A percentile compares a stretch with the other conserved stretches of the same genome.
phyloP scores from a whole-genome alignment of 1,140 invertebrate genomes.

The Trachelipus rathkii region DNA sequence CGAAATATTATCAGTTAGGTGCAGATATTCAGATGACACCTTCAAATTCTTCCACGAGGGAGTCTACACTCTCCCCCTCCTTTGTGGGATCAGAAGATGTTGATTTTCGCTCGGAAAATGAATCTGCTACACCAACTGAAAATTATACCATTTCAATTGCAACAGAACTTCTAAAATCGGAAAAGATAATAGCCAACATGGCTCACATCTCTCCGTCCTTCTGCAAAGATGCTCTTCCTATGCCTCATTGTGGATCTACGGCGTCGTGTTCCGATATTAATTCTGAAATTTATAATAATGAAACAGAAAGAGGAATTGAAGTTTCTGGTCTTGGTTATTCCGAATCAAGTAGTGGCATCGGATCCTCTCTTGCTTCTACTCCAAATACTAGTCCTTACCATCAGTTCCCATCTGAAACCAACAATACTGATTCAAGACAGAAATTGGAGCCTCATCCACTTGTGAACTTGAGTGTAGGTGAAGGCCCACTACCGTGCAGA shows the following conservation, averaged over 20 bases:
- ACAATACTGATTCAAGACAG: neutral
- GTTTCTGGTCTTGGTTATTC: neutral
- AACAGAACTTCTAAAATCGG: neutral
- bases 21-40: neutral
- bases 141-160: neutral
- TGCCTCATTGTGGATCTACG: neutral
- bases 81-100: neutral
- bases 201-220: conserved; percentile 1
- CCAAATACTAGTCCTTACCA: neutral
- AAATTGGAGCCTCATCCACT: neutral
- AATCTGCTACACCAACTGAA: neutral
- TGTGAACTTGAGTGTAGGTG: neutral
- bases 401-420: neutral
- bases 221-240: neutral
- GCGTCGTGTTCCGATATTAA: neutral
- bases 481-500: neutral
- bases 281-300: neutral
- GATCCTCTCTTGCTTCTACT: conserved; percentile 6
- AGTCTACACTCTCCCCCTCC: neutral
- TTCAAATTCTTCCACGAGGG: neutral
- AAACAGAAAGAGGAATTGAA: neutral
- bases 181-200: neutral
- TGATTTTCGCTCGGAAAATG: neutral
- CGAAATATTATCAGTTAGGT: neutral
- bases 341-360: neutral